These are phyloP conservation scores for Halichoeres trimaculatus DNA, from an alignment of 2,113 vertebrate genomes.

Conservation along the genomic window DNA sequence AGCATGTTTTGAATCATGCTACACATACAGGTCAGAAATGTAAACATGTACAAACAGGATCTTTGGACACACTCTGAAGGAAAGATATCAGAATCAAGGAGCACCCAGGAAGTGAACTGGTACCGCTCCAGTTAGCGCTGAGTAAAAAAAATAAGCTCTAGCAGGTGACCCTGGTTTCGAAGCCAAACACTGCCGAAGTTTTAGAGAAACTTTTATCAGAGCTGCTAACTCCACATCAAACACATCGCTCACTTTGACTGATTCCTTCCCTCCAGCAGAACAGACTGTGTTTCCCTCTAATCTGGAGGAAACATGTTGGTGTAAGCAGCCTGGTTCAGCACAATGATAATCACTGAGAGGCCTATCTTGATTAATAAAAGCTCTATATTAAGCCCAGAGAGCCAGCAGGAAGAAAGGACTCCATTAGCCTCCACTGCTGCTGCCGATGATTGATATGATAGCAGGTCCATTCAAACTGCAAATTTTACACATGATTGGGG, in stretches of 20 bases:
- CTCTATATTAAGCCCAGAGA: conserved; percentile 83
- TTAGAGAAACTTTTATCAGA: background rate
- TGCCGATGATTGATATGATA: conserved; percentile 92
- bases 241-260: conserved; percentile 23
- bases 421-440: conserved; percentile 87
- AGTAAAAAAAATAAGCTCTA: too few relatives aligned
- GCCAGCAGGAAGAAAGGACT: conserved; percentile 91
- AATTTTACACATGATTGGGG: conserved; percentile 98
- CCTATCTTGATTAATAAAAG: conserved; percentile 80
- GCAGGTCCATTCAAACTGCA: conserved; percentile 91
- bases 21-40: too few relatives aligned
- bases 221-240: conserved; percentile 22
- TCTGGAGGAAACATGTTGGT: conserved; percentile 83
- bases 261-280: conserved; percentile 49
- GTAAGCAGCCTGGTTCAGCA: conserved; percentile 74
- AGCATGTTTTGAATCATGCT: too few relatives aligned
- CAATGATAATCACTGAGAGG: conserved; percentile 76
- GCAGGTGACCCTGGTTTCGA: too few relatives aligned
- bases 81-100: too few relatives aligned
- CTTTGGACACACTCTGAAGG: too few relatives aligned
- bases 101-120: too few relatives aligned
- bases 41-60: too few relatives aligned
- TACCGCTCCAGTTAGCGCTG: too few relatives aligned
- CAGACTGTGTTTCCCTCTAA: conserved; percentile 63
- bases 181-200: too few relatives aligned